Conservation (phyloP, 2,113 vertebrate species). For the Myocastor coypus region DNA sequence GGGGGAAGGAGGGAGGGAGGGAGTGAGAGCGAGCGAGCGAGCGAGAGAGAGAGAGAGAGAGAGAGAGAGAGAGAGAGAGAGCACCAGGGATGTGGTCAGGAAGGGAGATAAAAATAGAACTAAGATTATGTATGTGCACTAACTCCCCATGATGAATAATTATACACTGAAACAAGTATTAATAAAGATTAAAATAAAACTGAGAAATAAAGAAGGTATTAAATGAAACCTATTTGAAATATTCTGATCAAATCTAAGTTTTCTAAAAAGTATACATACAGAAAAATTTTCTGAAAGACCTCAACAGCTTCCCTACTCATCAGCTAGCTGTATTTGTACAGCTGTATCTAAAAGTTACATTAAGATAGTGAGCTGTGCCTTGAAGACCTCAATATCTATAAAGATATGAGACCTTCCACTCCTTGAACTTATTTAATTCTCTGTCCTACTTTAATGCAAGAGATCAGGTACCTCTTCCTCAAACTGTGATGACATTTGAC, state of each 20-base stretch:
- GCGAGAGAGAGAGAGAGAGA: no score
- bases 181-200: neutral
- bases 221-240: neutral
- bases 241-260: neutral
- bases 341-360: neutral
- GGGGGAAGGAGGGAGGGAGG: no score
- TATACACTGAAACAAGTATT: neutral
- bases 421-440: neutral
- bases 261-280: neutral
- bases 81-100: no score
- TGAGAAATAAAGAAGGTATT: neutral
- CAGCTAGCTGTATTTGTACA: neutral
- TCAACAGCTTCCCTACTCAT: neutral
- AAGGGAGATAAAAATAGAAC: neutral
- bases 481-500: neutral
- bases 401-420: neutral
- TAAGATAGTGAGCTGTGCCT: neutral
- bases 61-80: neutral
- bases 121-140: neutral
- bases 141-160: neutral
- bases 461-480: neutral
- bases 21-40: neutral
- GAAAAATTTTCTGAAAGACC: neutral
- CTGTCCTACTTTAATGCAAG: neutral
- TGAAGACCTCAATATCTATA: neutral